Base-by-base conservation (phyloP, 2,888 invertebrate species). In the Marronus borbonicus region DNA sequence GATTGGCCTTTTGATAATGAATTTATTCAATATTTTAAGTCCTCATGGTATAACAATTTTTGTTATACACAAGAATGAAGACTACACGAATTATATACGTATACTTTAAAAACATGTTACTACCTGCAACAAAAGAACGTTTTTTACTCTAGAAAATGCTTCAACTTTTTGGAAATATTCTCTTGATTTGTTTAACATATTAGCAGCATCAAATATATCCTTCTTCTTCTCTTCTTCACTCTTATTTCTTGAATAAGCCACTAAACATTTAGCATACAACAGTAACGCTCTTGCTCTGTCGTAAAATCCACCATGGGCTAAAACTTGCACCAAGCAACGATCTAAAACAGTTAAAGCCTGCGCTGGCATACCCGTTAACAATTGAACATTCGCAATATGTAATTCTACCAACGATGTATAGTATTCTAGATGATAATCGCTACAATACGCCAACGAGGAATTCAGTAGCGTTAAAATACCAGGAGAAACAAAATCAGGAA, bases 301-400 rank as follows among this genome's bases (percentile, higher is more conserved):
- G 83, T 93, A 95, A 28, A 93, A 90, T 17, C 95, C 94, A 1
- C 97, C 97, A 85, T 97, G 95, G 0, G 95, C 93, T 86, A 96
- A 91, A 68, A 96, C 91, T 44, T 91, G 90, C 7, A 94, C 92
- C 84, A 96, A 72, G 78, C 81, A 79, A 1, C 80, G 65, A 81
- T 94, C 93, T 0, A 95, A 91, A 12, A 95, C 89, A 80, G 91
- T 90, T 77, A 95, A 87, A 0, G 96, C 96, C 86, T 96, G 95
- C 80, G 92, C 91, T 0, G 95, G 93, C 89, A 96, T 92, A 24
- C 93, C 94, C 91, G 96, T 92, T 80, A 93, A 90, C 50, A 96
- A 89, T 88, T 96, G 90, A 12, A 95, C 91, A 86, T 95, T 93
- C 0, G 96, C 96, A 69, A 96, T 91, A 84, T 96, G 93, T 89